A percentile compares a stretch with the other conserved stretches of the same genome.
Evolutionary conservation across 2,888 invertebrate genomes (phyloP).

Genomic region (Frankliniella fusca): DNA sequence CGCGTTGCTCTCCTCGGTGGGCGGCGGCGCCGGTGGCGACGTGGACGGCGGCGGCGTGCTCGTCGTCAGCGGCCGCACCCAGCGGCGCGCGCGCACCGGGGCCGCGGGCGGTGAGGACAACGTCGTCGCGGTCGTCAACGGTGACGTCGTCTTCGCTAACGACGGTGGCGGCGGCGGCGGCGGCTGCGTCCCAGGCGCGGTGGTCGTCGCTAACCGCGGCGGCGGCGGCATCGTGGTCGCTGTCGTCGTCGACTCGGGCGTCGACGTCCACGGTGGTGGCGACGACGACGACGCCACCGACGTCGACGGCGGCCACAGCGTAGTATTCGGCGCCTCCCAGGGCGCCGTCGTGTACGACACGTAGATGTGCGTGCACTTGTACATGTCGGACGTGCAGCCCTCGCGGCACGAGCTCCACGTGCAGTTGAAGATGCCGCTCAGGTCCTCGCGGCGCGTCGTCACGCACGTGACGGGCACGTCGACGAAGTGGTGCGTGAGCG

Average conservation of each 20-base stretch:
- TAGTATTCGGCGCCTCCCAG: constrained; percentile 34
- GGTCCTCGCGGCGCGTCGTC: constrained; percentile 65
- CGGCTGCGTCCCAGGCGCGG: not conserved
- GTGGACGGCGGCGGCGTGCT: constrained; percentile 40
- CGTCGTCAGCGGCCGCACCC: constrained; percentile 32
- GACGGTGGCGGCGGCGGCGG: constrained; percentile 30
- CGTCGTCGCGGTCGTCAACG: constrained; percentile 46
- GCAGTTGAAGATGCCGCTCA: constrained; percentile 70
- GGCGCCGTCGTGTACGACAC: constrained; percentile 52
- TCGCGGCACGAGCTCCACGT: constrained; percentile 76
- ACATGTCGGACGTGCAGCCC: constrained; percentile 75
- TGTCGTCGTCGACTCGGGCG: constrained; percentile 30
- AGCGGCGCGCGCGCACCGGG: constrained; percentile 29
- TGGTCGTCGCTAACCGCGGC: constrained; percentile 31
- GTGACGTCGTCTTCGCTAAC: constrained; percentile 38
- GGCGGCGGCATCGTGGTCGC: constrained; percentile 26
- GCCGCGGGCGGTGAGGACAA: constrained; percentile 41
- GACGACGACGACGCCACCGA: constrained; percentile 35
- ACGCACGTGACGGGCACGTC: constrained; percentile 65
- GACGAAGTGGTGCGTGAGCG: constrained; percentile 42
- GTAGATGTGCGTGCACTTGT: constrained; percentile 63
- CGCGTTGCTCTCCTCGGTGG: constrained; percentile 17
- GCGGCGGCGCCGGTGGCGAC: constrained; percentile 47
- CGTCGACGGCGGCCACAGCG: constrained; percentile 29
- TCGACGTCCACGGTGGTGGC: constrained; percentile 34